phyloP scores from a whole-genome alignment of 2,113 vertebrate genomes.

The Heptranchias perlo region DNA sequence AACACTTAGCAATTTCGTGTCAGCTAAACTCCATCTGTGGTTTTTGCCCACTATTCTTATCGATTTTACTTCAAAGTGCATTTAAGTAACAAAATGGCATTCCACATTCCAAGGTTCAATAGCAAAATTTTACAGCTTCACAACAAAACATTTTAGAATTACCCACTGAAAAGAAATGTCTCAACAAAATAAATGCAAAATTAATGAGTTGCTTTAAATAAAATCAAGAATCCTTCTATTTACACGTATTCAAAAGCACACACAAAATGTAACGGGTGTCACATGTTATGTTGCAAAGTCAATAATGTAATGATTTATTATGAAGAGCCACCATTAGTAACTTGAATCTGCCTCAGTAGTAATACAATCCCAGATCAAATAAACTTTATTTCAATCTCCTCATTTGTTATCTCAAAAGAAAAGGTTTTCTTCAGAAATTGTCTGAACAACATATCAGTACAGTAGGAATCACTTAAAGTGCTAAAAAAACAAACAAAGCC shows the following conservation, averaged over 20 bases:
- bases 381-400: neutral
- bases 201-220: neutral
- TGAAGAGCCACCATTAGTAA: neutral
- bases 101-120: neutral
- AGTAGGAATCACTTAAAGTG: neutral
- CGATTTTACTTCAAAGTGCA: neutral
- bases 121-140: neutral
- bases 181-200: neutral
- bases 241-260: neutral
- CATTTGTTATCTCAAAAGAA: neutral
- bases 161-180: neutral
- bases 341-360: neutral
- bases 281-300: neutral
- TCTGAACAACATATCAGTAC: neutral
- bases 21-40: too few species aligned
- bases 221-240: too few species aligned
- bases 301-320: neutral
- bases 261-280: neutral
- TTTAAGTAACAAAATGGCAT: neutral
- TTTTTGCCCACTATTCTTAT: neutral
- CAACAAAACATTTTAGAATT: neutral
- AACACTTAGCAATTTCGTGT: neutral
- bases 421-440: neutral
- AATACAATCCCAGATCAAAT: constrained; percentile 4
- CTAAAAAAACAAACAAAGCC: neutral